These are phyloP conservation scores for Pocillopora verrucosa DNA, from an alignment of 64 coral and sea anemone species.

Conservation along the genomic window DNA sequence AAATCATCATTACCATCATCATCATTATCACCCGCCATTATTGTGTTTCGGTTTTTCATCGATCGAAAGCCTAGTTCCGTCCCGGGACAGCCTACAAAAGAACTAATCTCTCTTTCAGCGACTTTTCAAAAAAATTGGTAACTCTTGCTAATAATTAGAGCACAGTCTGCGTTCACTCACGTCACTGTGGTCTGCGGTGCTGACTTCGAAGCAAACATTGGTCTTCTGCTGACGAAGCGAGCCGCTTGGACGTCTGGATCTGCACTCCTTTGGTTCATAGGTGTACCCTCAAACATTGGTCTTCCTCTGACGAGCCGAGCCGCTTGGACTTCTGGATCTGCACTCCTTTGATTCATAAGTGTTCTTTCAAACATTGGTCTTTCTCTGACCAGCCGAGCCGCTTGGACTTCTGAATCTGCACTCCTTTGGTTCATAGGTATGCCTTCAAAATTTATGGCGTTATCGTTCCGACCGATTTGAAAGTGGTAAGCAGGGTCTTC, in stretches of 20 bases:
- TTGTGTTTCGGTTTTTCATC: too few relatives aligned
- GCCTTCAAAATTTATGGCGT: background rate
- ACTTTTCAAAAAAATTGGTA: too few relatives aligned
- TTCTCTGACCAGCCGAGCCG: background rate
- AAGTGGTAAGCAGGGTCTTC: background rate
- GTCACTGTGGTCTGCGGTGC: background rate
- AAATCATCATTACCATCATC: too few relatives aligned
- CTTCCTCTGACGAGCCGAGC: background rate
- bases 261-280: background rate
- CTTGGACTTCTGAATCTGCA: background rate
- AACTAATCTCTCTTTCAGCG: too few relatives aligned
- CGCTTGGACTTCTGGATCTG: background rate
- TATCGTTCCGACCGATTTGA: background rate
- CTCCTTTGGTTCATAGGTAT: too few relatives aligned
- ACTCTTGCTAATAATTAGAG: too few relatives aligned
- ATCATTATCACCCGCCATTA: too few relatives aligned
- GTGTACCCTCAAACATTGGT: slow-evolving; percentile 11
- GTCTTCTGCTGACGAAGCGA: slow-evolving; percentile 11
- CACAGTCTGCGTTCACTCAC: background rate
- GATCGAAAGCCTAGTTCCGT: too few relatives aligned
- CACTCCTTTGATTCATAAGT: too few relatives aligned
- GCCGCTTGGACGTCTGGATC: background rate
- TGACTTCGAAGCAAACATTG: background rate
- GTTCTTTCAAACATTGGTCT: slow-evolving; percentile 20
- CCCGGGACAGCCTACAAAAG: too few relatives aligned